These are phyloP conservation scores for Eucriotettix oculatus DNA, from an alignment of 2,888 invertebrate species.

Conservation along the genomic window DNA sequence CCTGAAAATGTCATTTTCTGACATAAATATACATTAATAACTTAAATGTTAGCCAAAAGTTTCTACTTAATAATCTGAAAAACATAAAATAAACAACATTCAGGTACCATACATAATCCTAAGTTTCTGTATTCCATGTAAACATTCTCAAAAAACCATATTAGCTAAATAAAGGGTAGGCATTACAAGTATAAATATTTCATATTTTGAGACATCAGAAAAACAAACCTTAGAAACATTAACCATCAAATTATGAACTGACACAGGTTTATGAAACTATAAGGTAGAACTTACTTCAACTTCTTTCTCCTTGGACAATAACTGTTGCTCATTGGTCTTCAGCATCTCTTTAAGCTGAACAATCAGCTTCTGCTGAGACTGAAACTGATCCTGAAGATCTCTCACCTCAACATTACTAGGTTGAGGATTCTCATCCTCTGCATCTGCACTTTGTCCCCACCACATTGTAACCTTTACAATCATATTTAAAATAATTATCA, in stretches of 20 bases:
- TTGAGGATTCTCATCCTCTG: constrained; percentile 16
- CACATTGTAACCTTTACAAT: too few relatives aligned
- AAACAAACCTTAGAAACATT: too few relatives aligned
- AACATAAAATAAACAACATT: too few relatives aligned
- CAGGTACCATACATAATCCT: too few relatives aligned
- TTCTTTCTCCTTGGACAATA: constrained; percentile 24
- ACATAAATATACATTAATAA: too few relatives aligned
- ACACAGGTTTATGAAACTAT: neutral
- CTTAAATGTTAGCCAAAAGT: too few relatives aligned
- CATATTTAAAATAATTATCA: too few relatives aligned
- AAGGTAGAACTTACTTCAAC: constrained; percentile 20
- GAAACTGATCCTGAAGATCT: constrained; percentile 6
- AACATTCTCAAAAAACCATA: too few relatives aligned
- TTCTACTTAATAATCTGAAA: too few relatives aligned
- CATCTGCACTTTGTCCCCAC: constrained; percentile 13
- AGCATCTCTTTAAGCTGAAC: constrained; percentile 28
- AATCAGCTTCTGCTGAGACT: constrained; percentile 25
- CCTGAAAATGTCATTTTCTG: too few relatives aligned
- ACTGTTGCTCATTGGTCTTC: constrained; percentile 24
- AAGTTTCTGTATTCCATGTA: too few relatives aligned
- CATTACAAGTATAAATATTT: neutral
- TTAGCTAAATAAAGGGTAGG: neutral
- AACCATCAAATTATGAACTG: too few relatives aligned
- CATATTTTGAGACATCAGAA: neutral
- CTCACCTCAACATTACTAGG: constrained; percentile 2